phyloP scores from a whole-genome alignment of 1,140 invertebrate genomes.

The Caenorhabditis briggsae region DNA sequence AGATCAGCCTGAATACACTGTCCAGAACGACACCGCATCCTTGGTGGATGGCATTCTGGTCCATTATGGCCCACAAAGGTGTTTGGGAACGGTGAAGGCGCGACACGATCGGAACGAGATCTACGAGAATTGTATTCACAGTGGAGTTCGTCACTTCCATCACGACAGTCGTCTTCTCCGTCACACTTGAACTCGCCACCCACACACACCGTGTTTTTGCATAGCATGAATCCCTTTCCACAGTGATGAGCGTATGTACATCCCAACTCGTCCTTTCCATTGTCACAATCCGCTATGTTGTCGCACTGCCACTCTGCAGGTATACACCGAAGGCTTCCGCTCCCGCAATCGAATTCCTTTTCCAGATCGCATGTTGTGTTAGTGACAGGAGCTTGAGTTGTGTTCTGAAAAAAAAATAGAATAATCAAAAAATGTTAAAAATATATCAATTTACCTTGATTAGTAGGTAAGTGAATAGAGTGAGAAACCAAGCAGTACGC shows the following conservation, averaged over 20 bases:
- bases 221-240: slow-evolving; percentile 22
- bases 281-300: slow-evolving; percentile 53
- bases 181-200: slow-evolving; percentile 58
- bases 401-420: slow-evolving; percentile 4
- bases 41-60: slow-evolving; percentile 21
- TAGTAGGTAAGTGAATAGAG: slow-evolving; percentile 33
- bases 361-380: slow-evolving; percentile 10
- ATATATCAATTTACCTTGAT: slow-evolving; percentile 18
- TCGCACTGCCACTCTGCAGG: slow-evolving; percentile 62
- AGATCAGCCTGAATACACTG: neutral
- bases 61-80: neutral
- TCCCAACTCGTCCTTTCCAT: slow-evolving; percentile 57
- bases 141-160: slow-evolving; percentile 33
- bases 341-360: slow-evolving; percentile 9
- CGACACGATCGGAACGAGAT: neutral
- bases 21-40: neutral
- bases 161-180: slow-evolving; percentile 54
- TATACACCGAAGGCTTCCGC: slow-evolving; percentile 43
- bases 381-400: slow-evolving; percentile 24
- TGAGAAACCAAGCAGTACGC: slow-evolving; percentile 41
- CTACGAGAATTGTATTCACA: slow-evolving; percentile 33
- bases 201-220: slow-evolving; percentile 52
- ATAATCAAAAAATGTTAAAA: neutral
- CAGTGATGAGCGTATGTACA: slow-evolving; percentile 63
- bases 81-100: neutral